Percentiles rank a stretch among this genome's conserved stretches.
phyloP scores from a whole-genome alignment of 2,797 vertebrate species.

The Diplodus sargus region DNA sequence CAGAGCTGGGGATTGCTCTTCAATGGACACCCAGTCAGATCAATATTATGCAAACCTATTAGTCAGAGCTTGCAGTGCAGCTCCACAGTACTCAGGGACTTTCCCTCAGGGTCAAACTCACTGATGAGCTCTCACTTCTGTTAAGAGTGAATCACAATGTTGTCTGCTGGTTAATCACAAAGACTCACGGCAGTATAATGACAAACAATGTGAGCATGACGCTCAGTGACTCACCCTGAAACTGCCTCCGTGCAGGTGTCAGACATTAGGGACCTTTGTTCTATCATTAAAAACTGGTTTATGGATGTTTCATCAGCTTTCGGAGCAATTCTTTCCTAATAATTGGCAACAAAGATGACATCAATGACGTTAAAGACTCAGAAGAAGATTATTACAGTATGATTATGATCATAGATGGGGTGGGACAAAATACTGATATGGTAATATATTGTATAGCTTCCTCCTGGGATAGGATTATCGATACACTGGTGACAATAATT shows the following conservation, averaged over 20 bases:
- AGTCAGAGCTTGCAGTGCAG: constrained; percentile 68
- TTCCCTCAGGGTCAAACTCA: constrained; percentile 65
- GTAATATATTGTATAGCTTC: too few relatives aligned
- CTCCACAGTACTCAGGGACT: constrained; percentile 55
- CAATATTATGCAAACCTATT: constrained; percentile 81
- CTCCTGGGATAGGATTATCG: too few relatives aligned
- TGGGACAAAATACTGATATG: too few relatives aligned
- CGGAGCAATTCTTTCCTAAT: not conserved
- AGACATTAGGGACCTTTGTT: not conserved
- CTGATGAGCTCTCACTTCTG: constrained; percentile 63
- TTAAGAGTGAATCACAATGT: constrained; percentile 42
- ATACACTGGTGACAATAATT: too few relatives aligned
- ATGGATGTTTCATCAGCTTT: not conserved
- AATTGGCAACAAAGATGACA: too few relatives aligned
- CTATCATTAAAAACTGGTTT: not conserved
- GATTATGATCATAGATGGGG: not conserved
- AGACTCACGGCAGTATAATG: not conserved
- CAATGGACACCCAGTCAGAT: constrained; percentile 63
- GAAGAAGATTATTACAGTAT: too few relatives aligned
- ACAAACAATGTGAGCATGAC: not conserved
- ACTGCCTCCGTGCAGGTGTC: not conserved
- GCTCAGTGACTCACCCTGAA: not conserved
- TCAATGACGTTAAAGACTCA: too few relatives aligned
- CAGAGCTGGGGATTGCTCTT: constrained; percentile 51
- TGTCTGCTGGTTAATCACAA: constrained; percentile 21